Evolutionary conservation across 2,888 invertebrate species (phyloP).

Genomic region (Agrotis puta): DNA sequence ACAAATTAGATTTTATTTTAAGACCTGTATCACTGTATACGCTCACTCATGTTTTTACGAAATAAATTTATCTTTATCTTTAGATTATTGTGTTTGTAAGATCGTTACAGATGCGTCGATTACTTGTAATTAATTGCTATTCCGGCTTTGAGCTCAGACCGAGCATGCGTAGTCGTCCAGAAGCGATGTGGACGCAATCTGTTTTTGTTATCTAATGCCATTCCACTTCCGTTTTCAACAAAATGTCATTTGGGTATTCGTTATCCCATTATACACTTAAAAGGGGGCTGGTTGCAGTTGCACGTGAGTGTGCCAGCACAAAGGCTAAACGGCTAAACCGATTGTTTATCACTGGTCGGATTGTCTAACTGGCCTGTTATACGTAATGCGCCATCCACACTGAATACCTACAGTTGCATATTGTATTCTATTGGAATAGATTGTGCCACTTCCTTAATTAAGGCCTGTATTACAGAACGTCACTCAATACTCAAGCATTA

Average conservation of each 20-base stretch:
- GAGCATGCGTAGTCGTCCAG: constrained; percentile 8
- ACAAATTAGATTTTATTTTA: too few relatives aligned
- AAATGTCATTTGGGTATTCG: constrained; percentile 30
- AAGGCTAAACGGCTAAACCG: constrained; percentile 3
- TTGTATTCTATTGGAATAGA: too few relatives aligned
- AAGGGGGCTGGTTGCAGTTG: background rate
- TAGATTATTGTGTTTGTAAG: background rate
- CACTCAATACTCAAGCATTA: too few relatives aligned
- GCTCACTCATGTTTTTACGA: too few relatives aligned
- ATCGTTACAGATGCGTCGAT: constrained; percentile 1
- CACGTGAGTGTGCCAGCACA: background rate
- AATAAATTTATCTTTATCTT: too few relatives aligned
- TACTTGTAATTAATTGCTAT: constrained; percentile 32
- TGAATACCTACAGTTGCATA: background rate
- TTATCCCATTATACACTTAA: constrained; percentile 24
- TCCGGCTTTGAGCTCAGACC: constrained; percentile 15
- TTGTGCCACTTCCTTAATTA: too few relatives aligned
- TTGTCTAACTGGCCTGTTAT: background rate
- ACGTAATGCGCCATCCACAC: background rate
- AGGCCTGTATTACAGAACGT: too few relatives aligned
- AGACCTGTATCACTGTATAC: too few relatives aligned
- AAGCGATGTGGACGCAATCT: constrained; percentile 18
- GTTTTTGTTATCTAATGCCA: constrained; percentile 41
- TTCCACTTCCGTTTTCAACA: constrained; percentile 17
- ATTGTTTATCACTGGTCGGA: background rate